Percentiles rank a stretch among this genome's conserved stretches.
Conservation (phyloP, 1,140 invertebrate genomes). For the Drosophila burlai region DNA sequence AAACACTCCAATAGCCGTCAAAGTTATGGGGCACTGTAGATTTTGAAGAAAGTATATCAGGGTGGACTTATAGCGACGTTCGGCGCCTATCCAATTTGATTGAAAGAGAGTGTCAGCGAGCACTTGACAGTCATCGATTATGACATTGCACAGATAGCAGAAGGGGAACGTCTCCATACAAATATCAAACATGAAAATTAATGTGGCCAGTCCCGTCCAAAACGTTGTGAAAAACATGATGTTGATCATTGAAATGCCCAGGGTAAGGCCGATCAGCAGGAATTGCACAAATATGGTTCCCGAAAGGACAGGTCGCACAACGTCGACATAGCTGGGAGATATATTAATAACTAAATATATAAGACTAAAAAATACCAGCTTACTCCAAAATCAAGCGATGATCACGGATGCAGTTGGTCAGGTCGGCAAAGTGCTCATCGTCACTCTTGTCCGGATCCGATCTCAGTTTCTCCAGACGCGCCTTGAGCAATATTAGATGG, state of each 20-base stretch:
- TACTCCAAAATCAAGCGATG: constrained; percentile 62
- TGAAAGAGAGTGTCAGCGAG: constrained; percentile 53
- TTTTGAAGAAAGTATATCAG: constrained; percentile 59
- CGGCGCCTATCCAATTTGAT: constrained; percentile 55
- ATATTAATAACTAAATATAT: neutral
- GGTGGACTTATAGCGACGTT: constrained; percentile 41
- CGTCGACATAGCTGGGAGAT: constrained; percentile 43
- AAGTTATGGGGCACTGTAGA: constrained; percentile 52
- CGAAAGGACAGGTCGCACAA: constrained; percentile 37
- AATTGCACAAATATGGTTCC: constrained; percentile 45
- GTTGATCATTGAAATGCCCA: constrained; percentile 38
- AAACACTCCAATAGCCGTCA: constrained; percentile 61
- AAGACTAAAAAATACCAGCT: neutral
- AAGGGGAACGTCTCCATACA: constrained; percentile 57
- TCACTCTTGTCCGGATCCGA: constrained; percentile 20
- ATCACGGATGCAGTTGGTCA: constrained; percentile 52
- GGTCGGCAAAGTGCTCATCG: constrained; percentile 40
- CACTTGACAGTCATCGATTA: constrained; percentile 44
- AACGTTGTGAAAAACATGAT: constrained; percentile 43
- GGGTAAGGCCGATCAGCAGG: constrained; percentile 31
- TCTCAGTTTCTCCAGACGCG: constrained; percentile 27
- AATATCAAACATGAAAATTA: constrained; percentile 26
- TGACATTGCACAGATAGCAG: constrained; percentile 62
- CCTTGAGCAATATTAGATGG: constrained; percentile 46
- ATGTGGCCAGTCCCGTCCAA: constrained; percentile 20